Evolutionary conservation across 2,797 vertebrate species (phyloP), one percentile per base, ranked within the genome.

Genomic region (Brachyrhaphis roseni): DNA sequence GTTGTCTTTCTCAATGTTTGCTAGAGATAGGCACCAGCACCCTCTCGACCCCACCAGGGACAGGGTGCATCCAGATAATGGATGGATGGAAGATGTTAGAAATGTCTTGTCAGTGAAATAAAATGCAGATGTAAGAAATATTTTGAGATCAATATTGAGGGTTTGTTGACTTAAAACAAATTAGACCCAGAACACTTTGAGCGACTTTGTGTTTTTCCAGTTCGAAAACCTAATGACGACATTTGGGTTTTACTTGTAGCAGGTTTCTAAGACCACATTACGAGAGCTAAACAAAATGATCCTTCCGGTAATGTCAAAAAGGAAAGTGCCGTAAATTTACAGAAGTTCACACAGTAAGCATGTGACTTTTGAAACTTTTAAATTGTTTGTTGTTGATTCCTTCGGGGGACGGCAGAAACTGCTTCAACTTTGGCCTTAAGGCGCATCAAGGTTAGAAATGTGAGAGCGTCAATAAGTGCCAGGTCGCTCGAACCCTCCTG

Each of bases 401-500:
- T 81, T 46, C 77, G 59, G 57, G 79, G 39, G 5, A 51, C 43
- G 64, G 57, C 34, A 51, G 45, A 53, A 77, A 79, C 68, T 82
- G 83, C 75, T 28, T 55, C 26, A 26, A 26, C 70, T 75, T 68
- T 68, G 77, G 79, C 55, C 84, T 87, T 85, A 82, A 83, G 79
- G 81, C 77, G 83, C 78, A 62, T 47, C 72, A 34, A 43, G 81
- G 80, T 79, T 70, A 49, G 77, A 68, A 18, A 90, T 86, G 79
- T 82, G 85, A 88, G 72, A 73, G 76, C 87, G 73, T 92, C 91
- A 84, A 90, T 92, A 90, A 85, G 75, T 82, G 82, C 75, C 72
- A n/a, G 31, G 51, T 77, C 82, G 86, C 83, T 87, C 78, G 74
- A 87, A 75, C 80, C 86, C 86, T 78, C 72, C 75, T 79, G 84